Evolutionary conservation across 1,140 invertebrate genomes (phyloP), one percentile per base, ranked within the genome.

Genomic region (Arctopsyche grandis): DNA sequence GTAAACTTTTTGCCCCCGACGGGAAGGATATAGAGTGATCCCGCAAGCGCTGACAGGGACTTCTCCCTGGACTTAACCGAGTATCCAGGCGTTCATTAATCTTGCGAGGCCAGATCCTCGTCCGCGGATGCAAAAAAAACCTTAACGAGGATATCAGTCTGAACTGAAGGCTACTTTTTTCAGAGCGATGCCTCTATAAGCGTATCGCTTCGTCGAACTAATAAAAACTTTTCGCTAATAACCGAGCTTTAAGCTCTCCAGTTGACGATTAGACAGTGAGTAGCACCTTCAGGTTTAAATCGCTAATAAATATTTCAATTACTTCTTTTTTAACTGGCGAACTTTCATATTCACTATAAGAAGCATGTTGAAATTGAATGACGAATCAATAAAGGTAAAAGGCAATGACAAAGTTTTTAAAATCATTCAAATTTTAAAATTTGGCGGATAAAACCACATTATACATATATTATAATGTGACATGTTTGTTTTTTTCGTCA

Each of bases 101-200:
- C 71, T 74, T 74, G 43, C 22, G 12, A 66, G 29, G 44, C 46
- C 26, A 74, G 71, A 74, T 74, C 71, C 71, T 74, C 71, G 44
- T 74, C 71, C 71, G 48, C 44, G 19, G 22, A 29, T 29, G 71
- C n/a, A n/a, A 74, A 74, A 74, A 74, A 74, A 66, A 0, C 71
- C 46, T 74, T 74, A 74, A 74, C 71, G 71, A 74, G 71, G 71
- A 74, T 74, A 74, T 74, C 71, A 56, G 71, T 56, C 71, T 66
- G 63, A 66, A 26, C 21, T 22, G 21, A 26, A 66, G 24, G 24
- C 63, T 66, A 12, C 24, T 66, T 66, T 66, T 26, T 22, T 52
- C 1, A 26, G 12, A n/a, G 63, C 58, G 9, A 29, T 66, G 24
- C 63, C 19, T 21, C 63, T 22, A 24, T 66, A 24, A 66, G 21